Evolutionary conservation across 1,140 invertebrate species (phyloP).

Genomic region (Dendroctonus valens): DNA sequence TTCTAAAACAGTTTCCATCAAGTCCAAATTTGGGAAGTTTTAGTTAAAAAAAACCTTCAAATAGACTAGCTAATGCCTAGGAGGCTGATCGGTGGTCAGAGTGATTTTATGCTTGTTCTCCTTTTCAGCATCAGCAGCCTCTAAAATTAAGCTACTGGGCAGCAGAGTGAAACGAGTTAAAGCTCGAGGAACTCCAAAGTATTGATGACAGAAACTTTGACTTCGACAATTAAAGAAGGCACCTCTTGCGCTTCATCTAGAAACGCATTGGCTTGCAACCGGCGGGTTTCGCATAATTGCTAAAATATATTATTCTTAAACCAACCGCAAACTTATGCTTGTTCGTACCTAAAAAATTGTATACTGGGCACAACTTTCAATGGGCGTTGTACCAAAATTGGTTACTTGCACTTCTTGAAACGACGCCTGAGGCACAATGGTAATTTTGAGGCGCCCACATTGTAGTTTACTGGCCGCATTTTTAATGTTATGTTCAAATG

Average conservation of each 20-base stretch:
- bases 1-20: constrained; percentile 49
- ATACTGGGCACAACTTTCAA: constrained; percentile 52
- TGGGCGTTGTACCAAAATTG: constrained; percentile 55
- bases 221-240: constrained; percentile 46
- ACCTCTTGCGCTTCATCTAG: constrained; percentile 40
- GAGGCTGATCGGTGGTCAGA: constrained; percentile 63
- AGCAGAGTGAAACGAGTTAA: constrained; percentile 54
- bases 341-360: constrained; percentile 47
- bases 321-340: too few species aligned
- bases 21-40: not conserved
- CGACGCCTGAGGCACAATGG: constrained; percentile 53
- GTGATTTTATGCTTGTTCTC: constrained; percentile 66
- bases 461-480: constrained; percentile 43
- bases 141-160: constrained; percentile 61
- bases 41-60: constrained; percentile 59
- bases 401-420: constrained; percentile 59
- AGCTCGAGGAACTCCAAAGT: constrained; percentile 56
- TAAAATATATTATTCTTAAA: not conserved
- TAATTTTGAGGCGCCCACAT: constrained; percentile 53
- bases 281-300: constrained; percentile 53
- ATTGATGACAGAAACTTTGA: constrained; percentile 53
- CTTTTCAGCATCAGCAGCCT: constrained; percentile 59
- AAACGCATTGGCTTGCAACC: constrained; percentile 36
- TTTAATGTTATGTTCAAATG: constrained; percentile 38
- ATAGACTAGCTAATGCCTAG: constrained; percentile 65